Conservation (phyloP, 2,797 vertebrate genomes). For the Gorsachius magnificus region DNA sequence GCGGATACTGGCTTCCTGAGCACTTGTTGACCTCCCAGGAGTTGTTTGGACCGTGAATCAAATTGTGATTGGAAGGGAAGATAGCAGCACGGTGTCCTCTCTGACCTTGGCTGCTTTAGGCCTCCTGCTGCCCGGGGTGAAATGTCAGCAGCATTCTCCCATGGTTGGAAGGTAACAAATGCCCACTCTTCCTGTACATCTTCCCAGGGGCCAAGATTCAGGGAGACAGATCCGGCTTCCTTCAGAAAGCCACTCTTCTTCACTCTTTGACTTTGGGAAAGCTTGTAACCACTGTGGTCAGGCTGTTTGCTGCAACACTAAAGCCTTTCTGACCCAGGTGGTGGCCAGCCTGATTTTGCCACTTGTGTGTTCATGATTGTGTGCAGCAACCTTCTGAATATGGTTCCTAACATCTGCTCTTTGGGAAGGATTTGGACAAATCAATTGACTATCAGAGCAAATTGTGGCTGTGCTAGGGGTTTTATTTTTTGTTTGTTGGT, state of each 20-base stretch:
- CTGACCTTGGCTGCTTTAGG: background rate
- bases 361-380: background rate
- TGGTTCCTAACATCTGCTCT: background rate
- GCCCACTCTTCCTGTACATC: background rate
- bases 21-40: background rate
- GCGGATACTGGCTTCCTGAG: background rate
- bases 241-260: background rate
- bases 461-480: rapidly evolving
- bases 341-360: background rate
- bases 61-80: background rate
- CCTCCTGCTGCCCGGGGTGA: background rate
- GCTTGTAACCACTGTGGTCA: rapidly evolving
- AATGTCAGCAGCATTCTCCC: background rate
- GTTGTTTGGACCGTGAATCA: background rate
- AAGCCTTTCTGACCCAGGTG: background rate
- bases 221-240: background rate
- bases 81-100: background rate
- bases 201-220: background rate
- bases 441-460: background rate
- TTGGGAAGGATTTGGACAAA: background rate
- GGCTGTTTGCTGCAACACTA: background rate
- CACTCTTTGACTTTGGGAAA: background rate
- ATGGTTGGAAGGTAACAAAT: background rate
- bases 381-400: background rate
- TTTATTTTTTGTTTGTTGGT: background rate